Percentiles rank a stretch among this genome's conserved stretches.
Evolutionary conservation across 1,140 invertebrate genomes (phyloP).

Genomic region (Nasonia giraulti): DNA sequence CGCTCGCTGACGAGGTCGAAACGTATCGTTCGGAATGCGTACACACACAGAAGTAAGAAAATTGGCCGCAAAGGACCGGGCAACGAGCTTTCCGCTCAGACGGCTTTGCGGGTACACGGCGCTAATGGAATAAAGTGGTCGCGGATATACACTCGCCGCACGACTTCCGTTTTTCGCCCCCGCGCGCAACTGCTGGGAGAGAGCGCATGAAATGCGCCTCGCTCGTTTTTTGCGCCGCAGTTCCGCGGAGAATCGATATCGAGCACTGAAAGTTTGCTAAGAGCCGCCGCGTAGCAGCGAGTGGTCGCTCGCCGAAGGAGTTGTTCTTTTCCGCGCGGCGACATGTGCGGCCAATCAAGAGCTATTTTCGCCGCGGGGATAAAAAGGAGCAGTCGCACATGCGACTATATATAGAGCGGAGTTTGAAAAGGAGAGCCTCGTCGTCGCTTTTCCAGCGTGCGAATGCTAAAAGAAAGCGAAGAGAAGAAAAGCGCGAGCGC

Average conservation of each 20-base stretch:
- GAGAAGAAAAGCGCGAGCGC: not conserved
- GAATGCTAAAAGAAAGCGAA: not conserved
- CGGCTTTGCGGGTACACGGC: constrained; percentile 16
- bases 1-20: too few relatives aligned
- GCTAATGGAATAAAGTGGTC: constrained; percentile 52
- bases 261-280: not conserved
- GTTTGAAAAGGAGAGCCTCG: not conserved
- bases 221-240: not conserved
- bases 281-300: not conserved
- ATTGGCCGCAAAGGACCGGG: constrained; percentile 3
- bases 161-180: constrained; percentile 3
- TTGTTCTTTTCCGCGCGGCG: constrained; percentile 3
- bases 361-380: not conserved
- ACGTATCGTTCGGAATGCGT: too few relatives aligned
- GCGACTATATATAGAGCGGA: not conserved
- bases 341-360: constrained; percentile 1
- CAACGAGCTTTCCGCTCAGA: constrained; percentile 21
- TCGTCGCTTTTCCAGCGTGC: not conserved
- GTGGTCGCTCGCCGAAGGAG: not conserved
- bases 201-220: not conserved
- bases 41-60: not conserved
- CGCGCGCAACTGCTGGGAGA: too few relatives aligned
- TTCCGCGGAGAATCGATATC: not conserved
- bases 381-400: not conserved
- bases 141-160: constrained; percentile 7